Conservation (phyloP, 2,113 vertebrate species). For the Anguilla japonica region DNA sequence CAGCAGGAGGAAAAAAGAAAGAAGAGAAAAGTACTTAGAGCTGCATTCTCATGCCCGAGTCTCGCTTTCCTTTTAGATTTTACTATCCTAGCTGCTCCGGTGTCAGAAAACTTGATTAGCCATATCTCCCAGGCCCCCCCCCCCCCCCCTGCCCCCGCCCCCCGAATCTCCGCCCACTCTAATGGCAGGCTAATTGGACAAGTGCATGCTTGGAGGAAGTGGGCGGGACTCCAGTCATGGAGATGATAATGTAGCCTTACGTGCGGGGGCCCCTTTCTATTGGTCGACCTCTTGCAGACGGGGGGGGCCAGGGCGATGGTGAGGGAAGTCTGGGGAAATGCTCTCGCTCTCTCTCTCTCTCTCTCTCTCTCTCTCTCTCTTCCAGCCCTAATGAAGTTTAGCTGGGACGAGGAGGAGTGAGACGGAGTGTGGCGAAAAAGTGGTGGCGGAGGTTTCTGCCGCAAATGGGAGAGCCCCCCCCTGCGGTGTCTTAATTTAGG, state of each 20-base stretch:
- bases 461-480: neutral
- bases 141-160: too few relatives aligned
- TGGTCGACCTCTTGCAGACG: neutral
- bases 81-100: neutral
- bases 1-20: neutral
- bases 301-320: neutral
- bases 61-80: neutral
- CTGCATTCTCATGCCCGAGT: neutral
- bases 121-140: neutral
- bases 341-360: too few relatives aligned
- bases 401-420: too few relatives aligned
- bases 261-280: too few relatives aligned
- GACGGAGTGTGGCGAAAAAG: too few relatives aligned
- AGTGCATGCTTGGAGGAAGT: neutral
- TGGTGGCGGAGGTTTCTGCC: neutral
- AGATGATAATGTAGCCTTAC: too few relatives aligned
- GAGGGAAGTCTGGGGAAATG: neutral
- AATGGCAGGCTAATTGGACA: neutral
- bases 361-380: too few relatives aligned
- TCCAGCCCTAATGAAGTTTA: too few relatives aligned
- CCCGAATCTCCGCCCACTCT: neutral
- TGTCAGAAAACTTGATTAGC: conserved; percentile 6
- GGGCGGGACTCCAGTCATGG: neutral
- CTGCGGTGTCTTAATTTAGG: neutral
- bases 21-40: neutral